Evolutionary conservation across 2,797 vertebrate species (phyloP).

Genomic region (Lithobates pipiens): DNA sequence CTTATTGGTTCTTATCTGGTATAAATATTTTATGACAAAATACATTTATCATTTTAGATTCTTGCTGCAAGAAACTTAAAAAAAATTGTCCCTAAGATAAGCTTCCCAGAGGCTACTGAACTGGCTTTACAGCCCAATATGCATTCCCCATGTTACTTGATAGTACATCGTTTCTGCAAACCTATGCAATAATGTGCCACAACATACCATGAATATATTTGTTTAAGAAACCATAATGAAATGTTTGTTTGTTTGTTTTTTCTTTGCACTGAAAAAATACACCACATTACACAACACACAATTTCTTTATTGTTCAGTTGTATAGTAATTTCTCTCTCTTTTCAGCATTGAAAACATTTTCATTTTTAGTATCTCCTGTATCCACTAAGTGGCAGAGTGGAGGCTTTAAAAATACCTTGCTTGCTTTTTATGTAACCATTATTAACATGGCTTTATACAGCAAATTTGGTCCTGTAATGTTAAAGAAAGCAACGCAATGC

Average conservation of each 20-base stretch:
- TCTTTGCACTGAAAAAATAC: no score
- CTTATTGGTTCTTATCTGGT: not conserved
- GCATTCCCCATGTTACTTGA: no score
- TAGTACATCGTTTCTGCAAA: not conserved
- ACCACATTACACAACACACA: no score
- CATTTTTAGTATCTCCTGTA: not conserved
- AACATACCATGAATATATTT: no score
- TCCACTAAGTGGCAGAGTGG: constrained; percentile 26
- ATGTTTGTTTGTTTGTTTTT: no score
- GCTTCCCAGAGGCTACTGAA: not conserved
- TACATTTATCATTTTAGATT: not conserved
- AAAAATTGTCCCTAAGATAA: not conserved
- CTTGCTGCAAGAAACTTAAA: not conserved
- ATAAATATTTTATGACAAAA: not conserved
- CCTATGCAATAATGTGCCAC: not conserved
- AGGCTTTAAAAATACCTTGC: not conserved
- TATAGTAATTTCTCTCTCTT: not conserved
- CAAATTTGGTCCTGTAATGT: not conserved
- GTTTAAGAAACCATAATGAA: no score
- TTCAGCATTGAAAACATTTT: not conserved
- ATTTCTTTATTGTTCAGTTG: not conserved
- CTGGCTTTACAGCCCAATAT: not conserved
- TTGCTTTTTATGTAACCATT: not conserved
- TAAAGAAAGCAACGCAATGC: not conserved
- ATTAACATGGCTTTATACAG: not conserved